These are phyloP conservation scores for Caenorhabditis sinica DNA, from an alignment of 2,888 invertebrate species.

Conservation along the genomic window DNA sequence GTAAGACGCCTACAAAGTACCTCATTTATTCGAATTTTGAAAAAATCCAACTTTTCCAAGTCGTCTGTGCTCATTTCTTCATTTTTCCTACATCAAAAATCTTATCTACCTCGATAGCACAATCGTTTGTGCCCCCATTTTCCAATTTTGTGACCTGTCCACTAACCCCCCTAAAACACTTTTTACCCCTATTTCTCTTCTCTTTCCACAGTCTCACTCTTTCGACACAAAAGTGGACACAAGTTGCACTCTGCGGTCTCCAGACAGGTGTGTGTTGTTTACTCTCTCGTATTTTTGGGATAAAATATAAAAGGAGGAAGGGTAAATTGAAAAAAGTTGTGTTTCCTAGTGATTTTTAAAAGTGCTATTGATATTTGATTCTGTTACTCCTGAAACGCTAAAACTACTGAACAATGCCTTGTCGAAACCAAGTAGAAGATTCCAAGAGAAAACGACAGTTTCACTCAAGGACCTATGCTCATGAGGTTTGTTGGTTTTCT, in stretches of 20 bases:
- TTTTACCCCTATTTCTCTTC: background rate
- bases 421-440: background rate
- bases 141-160: conserved; percentile 1
- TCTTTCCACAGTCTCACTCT: background rate
- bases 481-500: conserved; percentile 2
- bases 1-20: too few relatives aligned
- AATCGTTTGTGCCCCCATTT: background rate
- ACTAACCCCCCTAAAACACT: background rate
- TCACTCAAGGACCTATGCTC: conserved; percentile 25
- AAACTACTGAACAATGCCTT: background rate
- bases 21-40: too few relatives aligned
- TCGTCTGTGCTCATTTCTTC: too few relatives aligned
- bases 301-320: background rate
- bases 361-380: too few relatives aligned
- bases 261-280: too few relatives aligned
- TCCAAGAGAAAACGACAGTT: conserved; percentile 1
- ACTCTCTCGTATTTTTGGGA: background rate
- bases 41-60: too few relatives aligned
- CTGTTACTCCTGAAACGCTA: too few relatives aligned
- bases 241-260: background rate
- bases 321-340: background rate
- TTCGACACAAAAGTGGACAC: background rate
- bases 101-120: background rate
- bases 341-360: too few relatives aligned
- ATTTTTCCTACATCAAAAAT: too few relatives aligned